Evolutionary conservation across 37 sponge, comb jelly and placozoan genomes (phyloP).

Genomic region (Hormiphora californensis): DNA sequence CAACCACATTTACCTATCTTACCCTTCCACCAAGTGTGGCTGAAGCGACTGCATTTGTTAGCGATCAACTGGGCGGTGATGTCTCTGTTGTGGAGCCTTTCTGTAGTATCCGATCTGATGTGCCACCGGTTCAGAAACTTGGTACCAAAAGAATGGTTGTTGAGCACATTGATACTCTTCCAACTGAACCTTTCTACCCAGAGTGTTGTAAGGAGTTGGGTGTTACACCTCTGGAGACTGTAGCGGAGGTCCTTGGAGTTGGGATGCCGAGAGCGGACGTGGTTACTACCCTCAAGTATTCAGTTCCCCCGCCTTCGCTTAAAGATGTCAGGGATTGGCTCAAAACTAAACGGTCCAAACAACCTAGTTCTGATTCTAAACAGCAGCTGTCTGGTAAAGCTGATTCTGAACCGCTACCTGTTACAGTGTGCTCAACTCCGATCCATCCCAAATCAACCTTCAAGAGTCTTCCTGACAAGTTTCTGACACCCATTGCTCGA

Average conservation of each 20-base stretch:
- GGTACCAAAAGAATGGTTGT: not conserved
- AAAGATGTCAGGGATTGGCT: not conserved
- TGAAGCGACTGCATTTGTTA: not conserved
- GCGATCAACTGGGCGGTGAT: too few relatives aligned
- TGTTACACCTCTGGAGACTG: not conserved
- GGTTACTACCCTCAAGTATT: not conserved
- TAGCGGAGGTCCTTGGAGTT: not conserved
- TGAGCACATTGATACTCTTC: not conserved
- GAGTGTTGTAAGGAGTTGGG: constrained; percentile 16
- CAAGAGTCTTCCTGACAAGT: constrained; percentile 15
- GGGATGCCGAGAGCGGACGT: not conserved
- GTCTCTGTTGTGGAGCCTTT: not conserved
- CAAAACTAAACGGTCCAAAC: not conserved
- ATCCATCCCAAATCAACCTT: not conserved
- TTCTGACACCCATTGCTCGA: constrained; percentile 1
- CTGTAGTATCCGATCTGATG: not conserved
- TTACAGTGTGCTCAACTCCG: not conserved
- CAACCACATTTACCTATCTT: not conserved
- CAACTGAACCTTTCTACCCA: not conserved
- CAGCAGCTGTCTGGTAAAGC: not conserved
- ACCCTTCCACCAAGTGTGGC: not conserved
- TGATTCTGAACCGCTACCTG: not conserved
- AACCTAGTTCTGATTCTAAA: too few relatives aligned
- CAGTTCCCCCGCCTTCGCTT: not conserved
- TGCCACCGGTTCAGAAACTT: not conserved